Base-by-base conservation (phyloP, 2,797 vertebrate species). In the Novumbra hubbsi region DNA sequence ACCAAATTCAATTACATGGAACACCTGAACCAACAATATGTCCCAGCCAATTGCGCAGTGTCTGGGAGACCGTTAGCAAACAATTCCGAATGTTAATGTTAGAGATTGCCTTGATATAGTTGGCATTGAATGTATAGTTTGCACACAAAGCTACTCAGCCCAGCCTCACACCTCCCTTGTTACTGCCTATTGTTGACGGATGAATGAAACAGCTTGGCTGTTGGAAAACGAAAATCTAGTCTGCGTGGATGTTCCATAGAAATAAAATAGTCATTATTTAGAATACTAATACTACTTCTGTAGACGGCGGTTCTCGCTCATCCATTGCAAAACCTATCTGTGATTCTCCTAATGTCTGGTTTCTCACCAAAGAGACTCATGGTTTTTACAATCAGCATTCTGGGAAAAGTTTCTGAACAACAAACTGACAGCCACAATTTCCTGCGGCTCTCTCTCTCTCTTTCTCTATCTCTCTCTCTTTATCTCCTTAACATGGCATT, bases 1-100 rank as follows among this genome's bases (percentile, higher is more conserved):
- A 85, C 81, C 84, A 88, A 90, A 93, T 92, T 92, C 90, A 92
- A 94, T 93, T 92, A 91, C 81, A 84, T 81, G 79, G 84, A 93
- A 93, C 92, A 93, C 91, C 92, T 94, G 92, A 94, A 90, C 92
- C 93, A 93, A 94, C 91, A 91, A 90, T 91, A 90, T 91, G 86
- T 91, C 90, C 86, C 86, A 88, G 91, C 88, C 88, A 92, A 92
- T 92, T 91, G 91, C 91, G 88, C 85, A 81, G 86, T 67, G 74
- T 86, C 88, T 87, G 86, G 89, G 91, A 91, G 92, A 90, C 84
- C 84, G 86, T 86, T 78, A 83, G 89, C 87, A 90, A 90, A 92
- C 90, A 91, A 94, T 93, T 91, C 93, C 89, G 90, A 89, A 90
- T 86, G 90, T 91, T 94, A 92, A 93, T 92, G 89, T 83, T 89